These are phyloP conservation scores for Drosophila flavopinicola DNA, from an alignment of 2,888 invertebrate species.

Conservation along the genomic window DNA sequence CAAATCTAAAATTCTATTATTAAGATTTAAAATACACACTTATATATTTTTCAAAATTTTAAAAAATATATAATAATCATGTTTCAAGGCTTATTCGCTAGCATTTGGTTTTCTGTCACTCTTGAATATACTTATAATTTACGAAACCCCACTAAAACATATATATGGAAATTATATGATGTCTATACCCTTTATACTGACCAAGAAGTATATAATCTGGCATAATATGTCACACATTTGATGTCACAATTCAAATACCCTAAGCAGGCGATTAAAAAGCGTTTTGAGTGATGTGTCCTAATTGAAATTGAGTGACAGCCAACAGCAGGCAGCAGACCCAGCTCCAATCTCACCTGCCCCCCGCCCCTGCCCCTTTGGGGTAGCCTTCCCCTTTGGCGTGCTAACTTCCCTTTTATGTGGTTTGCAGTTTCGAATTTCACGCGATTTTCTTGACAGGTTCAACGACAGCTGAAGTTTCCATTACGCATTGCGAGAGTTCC, in stretches of 20 bases:
- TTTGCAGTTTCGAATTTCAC: slow-evolving; percentile 46
- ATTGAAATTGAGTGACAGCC: slow-evolving; percentile 56
- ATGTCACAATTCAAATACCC: not conserved
- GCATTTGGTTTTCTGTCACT: too few species aligned
- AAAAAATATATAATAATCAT: too few species aligned
- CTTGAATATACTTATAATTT: too few species aligned
- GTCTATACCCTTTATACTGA: too few species aligned
- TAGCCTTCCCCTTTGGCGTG: slow-evolving; percentile 2
- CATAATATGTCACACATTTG: not conserved
- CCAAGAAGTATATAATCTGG: too few species aligned
- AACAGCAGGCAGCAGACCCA: slow-evolving; percentile 8
- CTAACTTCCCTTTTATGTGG: slow-evolving; percentile 19
- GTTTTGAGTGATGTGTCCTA: slow-evolving; percentile 44
- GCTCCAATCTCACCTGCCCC: not conserved
- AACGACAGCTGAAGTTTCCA: slow-evolving; percentile 39
- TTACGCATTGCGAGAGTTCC: slow-evolving; percentile 21
- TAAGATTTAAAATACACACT: too few species aligned
- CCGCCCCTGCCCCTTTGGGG: not conserved
- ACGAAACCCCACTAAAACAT: too few species aligned
- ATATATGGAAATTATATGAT: too few species aligned
- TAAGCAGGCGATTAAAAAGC: not conserved
- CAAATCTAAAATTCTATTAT: too few species aligned
- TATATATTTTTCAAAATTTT: too few species aligned
- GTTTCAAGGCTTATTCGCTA: too few species aligned
- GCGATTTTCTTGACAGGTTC: slow-evolving; percentile 49